Evolutionary conservation across 2,797 vertebrate genomes (phyloP).

Genomic region (Sebastes steindachneri): DNA sequence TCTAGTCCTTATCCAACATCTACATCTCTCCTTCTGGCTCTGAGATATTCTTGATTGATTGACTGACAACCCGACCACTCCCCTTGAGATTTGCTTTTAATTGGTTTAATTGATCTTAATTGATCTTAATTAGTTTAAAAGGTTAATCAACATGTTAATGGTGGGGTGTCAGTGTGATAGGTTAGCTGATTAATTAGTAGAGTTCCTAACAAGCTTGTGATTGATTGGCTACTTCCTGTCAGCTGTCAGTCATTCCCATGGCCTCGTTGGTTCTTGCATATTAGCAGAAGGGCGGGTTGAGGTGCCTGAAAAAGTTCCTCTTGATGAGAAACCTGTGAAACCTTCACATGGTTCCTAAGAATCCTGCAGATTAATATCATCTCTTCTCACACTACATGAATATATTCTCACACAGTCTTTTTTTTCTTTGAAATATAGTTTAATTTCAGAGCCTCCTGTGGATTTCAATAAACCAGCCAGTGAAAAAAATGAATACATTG

Average conservation of each 20-base stretch:
- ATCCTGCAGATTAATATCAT: background rate
- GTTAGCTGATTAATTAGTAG: conserved; percentile 69
- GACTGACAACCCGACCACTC: conserved; percentile 61
- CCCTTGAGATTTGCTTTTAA: conserved; percentile 59
- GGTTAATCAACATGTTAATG: conserved; percentile 77
- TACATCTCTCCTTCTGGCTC: background rate
- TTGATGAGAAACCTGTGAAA: background rate
- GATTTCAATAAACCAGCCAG: background rate
- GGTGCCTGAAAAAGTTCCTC: background rate
- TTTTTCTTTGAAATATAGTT: background rate
- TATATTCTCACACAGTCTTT: background rate
- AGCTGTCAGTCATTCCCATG: conserved; percentile 72
- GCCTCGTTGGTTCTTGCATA: background rate
- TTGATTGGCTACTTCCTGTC: conserved; percentile 67
- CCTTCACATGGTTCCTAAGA: background rate
- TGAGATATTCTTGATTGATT: conserved; percentile 53
- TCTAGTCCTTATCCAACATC: background rate
- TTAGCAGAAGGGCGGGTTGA: background rate
- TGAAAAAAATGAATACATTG: background rate
- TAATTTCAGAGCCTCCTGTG: background rate
- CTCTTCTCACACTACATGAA: background rate
- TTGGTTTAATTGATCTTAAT: conserved; percentile 48
- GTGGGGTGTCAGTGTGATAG: conserved; percentile 59
- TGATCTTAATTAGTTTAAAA: conserved; percentile 72
- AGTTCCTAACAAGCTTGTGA: conserved; percentile 62